Evolutionary conservation across 1,140 invertebrate species (phyloP).

Genomic region (Hyphantria cunea): DNA sequence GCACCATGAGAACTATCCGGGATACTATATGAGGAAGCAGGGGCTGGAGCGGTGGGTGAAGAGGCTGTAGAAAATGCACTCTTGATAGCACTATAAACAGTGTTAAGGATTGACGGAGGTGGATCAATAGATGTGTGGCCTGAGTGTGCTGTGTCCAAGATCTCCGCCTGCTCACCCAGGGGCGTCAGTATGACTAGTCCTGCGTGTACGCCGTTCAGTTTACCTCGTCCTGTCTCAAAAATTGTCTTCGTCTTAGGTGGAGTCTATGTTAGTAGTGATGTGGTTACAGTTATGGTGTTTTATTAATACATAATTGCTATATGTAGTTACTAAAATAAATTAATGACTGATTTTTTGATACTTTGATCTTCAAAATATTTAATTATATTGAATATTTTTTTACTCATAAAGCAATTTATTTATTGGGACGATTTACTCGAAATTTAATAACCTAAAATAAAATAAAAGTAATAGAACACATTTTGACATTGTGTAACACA

Average conservation of each 20-base stretch:
- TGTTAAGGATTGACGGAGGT: constrained; percentile 63
- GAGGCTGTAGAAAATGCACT: constrained; percentile 55
- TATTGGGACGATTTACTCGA: too few relatives aligned
- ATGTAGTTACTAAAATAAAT: too few relatives aligned
- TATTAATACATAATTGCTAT: too few relatives aligned
- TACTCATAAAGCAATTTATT: too few relatives aligned
- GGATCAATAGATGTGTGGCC: constrained; percentile 66
- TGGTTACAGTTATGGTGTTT: constrained; percentile 3
- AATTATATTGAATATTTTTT: too few relatives aligned
- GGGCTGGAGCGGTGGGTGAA: constrained; percentile 12
- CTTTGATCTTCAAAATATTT: background rate
- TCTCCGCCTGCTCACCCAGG: constrained; percentile 54
- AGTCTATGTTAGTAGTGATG: constrained; percentile 8
- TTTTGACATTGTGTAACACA: too few relatives aligned
- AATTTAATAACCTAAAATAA: too few relatives aligned
- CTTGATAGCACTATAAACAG: constrained; percentile 68
- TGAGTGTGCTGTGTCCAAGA: constrained; percentile 33
- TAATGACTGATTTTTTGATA: background rate
- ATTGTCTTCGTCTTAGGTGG: constrained; percentile 50
- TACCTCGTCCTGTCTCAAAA: constrained; percentile 76
- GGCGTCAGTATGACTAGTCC: constrained; percentile 70
- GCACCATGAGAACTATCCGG: background rate
- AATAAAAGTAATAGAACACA: too few relatives aligned
- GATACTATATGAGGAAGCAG: background rate
- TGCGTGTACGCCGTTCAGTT: constrained; percentile 74